Evolutionary conservation across 2,113 vertebrate genomes (phyloP), one percentile per base, ranked within the genome.

Genomic region (Pandion haliaetus): DNA sequence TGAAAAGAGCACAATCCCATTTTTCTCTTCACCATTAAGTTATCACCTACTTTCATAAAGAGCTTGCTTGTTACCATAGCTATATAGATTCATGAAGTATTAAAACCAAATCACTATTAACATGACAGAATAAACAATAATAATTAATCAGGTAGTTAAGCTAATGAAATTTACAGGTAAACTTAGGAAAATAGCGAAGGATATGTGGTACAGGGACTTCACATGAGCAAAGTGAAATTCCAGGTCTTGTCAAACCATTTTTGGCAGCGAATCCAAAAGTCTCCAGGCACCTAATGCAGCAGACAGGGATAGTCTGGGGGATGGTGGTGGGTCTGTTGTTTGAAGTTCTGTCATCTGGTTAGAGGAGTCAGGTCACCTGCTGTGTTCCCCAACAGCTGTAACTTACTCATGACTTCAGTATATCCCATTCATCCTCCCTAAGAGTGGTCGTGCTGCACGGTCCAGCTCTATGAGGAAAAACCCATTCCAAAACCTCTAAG

Each of bases 231-330:
- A 63, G 55, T 58, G 34, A 73, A 74, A 78, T 63, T 82, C 49
- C 66, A 42, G 23, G 17, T 47, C 49, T 42, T 34, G 14, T 34
- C 55, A 13, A 52, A 82, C 21, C 6, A 4, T 34, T 87, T 57
- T 34, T 72, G 61, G 42, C 10, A 17, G 10, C 6, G 54, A 74
- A n/a, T 25, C 26, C 42, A 4, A 5, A 28, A 28, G 31, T 34
- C 49, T 47, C 40, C 26, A 19, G 29, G 54, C 47, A 17, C 40
- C 47, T n/a, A 12, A 12, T 7, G 26, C 42, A 15, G 71, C 61
- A 63, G 59, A 4, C 0, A 0, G n/a, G 66, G 38, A 32, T 1
- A 18, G 23, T 1, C 36, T 58, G 36, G 47, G 38, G 59, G 15
- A 25, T 52, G n/a, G 1, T 29, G 55, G 42, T 42, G 38, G 50